Conservation (phyloP, 2,888 invertebrate genomes). For the Dioctria rufipes region DNA sequence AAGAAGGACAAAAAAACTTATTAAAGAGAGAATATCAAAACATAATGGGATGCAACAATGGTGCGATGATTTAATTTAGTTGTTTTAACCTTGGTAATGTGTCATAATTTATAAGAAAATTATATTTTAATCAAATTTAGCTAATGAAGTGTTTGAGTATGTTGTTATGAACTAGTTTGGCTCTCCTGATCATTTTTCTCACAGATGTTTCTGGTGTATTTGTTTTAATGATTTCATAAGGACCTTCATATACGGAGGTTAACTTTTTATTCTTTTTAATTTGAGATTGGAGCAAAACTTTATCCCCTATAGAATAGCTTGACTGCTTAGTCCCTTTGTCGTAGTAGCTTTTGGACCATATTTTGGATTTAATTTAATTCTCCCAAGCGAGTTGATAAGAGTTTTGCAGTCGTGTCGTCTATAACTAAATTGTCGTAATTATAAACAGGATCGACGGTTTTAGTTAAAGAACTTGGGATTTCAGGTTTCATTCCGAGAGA, state of each 20-base stretch:
- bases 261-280: constrained; percentile 15
- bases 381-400: neutral
- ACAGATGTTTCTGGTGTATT: neutral
- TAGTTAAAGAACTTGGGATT: neutral
- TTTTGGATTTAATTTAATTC: neutral
- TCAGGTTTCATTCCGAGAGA: neutral
- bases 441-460: neutral
- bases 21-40: no score
- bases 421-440: neutral
- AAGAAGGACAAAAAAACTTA: no score
- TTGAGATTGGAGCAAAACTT: constrained; percentile 9
- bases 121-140: no score
- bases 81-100: no score
- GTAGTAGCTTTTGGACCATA: neutral
- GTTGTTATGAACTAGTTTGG: neutral
- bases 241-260: neutral
- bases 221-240: constrained; percentile 11
- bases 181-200: no score
- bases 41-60: no score
- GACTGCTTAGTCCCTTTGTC: neutral
- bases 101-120: no score
- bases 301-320: neutral
- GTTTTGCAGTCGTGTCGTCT: neutral
- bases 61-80: no score
- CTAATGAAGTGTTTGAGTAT: no score